Percentiles rank a stretch among this genome's conserved stretches.
These are phyloP conservation scores for Poecilia gillii DNA, from an alignment of 2,797 vertebrate genomes.

Conservation along the genomic window DNA sequence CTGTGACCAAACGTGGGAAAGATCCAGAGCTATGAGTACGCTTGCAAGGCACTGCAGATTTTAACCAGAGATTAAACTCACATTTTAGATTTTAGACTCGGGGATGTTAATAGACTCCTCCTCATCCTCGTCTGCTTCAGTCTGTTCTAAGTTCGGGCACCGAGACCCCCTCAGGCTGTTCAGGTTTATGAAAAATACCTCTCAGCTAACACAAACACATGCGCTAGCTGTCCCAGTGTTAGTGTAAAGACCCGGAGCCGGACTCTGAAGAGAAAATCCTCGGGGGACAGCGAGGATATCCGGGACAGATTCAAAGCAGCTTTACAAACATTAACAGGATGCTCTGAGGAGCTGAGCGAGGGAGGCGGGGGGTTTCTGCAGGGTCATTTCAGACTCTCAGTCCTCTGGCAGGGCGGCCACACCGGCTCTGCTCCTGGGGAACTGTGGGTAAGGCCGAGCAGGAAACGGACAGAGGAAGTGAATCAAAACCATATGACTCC, in stretches of 20 bases:
- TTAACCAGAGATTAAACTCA: conserved; percentile 43
- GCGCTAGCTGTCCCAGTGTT: conserved; percentile 56
- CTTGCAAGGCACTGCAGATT: background rate
- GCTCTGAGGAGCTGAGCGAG: conserved; percentile 48
- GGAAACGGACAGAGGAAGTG: conserved; percentile 72
- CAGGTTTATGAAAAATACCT: conserved; percentile 58
- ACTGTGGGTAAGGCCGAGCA: conserved; percentile 58
- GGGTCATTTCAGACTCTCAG: conserved; percentile 62
- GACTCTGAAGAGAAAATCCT: conserved; percentile 58
- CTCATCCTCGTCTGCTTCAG: conserved; percentile 14
- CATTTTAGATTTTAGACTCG: conserved; percentile 28
- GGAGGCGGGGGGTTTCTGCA: conserved; percentile 44
- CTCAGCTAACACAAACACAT: conserved; percentile 57
- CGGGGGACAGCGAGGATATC: conserved; percentile 71
- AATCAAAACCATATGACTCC: conserved; percentile 75
- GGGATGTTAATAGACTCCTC: conserved; percentile 27
- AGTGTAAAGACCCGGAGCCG: conserved; percentile 43
- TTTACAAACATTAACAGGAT: conserved; percentile 74
- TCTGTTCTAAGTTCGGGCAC: conserved; percentile 58
- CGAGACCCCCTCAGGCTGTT: conserved; percentile 59
- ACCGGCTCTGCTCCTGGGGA: conserved; percentile 57
- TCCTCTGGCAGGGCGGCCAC: conserved; percentile 53
- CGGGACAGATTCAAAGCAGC: conserved; percentile 75
- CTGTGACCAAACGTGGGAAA: background rate
- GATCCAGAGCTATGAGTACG: background rate